Percentiles rank a stretch among this genome's conserved stretches.
These are phyloP conservation scores for Echinometra lucunter DNA, from an alignment of 53 echinoderm and acorn worm genomes.

Conservation along the genomic window DNA sequence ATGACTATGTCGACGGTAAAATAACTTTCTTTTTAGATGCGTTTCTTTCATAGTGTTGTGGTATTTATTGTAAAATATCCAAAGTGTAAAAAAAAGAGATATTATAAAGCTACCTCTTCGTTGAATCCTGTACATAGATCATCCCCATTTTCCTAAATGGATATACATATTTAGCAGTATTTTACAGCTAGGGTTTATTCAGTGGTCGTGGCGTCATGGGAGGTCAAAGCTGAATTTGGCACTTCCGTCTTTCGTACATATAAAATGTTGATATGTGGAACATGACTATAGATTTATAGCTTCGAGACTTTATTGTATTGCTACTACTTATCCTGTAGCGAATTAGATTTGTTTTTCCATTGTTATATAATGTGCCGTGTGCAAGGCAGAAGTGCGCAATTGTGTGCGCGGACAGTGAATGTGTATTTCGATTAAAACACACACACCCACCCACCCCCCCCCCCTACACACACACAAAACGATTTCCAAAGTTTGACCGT, in stretches of 20 bases:
- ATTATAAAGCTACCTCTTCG: constrained; percentile 30
- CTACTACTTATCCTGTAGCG: not conserved
- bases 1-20: not conserved
- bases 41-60: not conserved
- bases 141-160: not conserved
- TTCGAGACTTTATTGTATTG: not conserved
- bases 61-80: not conserved
- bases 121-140: constrained; percentile 2
- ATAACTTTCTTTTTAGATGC: not conserved
- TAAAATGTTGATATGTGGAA: too few species aligned
- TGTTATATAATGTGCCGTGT: not conserved
- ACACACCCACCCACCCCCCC: too few species aligned
- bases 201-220: not conserved
- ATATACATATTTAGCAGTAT: constrained; percentile 6
- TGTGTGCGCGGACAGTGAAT: too few species aligned
- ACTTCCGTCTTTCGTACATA: not conserved
- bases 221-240: not conserved
- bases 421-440: too few species aligned
- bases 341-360: not conserved
- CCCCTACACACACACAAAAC: too few species aligned
- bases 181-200: constrained; percentile 5
- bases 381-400: not conserved
- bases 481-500: too few species aligned
- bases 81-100: constrained; percentile 11
- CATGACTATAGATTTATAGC: not conserved